Evolutionary conservation across 2,888 invertebrate genomes (phyloP).

Genomic region (Mesoligia furuncula): DNA sequence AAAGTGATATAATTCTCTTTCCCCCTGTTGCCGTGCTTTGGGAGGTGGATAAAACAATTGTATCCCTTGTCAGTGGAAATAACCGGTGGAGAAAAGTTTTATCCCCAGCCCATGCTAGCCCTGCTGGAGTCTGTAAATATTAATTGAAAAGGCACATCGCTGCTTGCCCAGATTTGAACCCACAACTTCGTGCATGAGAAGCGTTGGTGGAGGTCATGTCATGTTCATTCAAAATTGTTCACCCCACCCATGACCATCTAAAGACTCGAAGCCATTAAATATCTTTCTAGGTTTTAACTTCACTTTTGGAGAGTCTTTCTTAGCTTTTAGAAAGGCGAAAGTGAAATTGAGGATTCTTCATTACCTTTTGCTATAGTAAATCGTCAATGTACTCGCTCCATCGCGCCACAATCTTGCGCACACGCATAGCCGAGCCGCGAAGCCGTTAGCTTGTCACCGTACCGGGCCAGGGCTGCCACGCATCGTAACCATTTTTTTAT

Average conservation of each 20-base stretch:
- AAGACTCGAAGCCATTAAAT: background rate
- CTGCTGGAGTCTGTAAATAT: background rate
- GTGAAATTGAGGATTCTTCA: background rate
- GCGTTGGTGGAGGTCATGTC: background rate
- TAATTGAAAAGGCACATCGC: background rate
- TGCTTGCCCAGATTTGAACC: background rate
- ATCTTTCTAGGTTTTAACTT: background rate
- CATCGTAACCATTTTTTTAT: constrained; percentile 48
- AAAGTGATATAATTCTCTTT: no score
- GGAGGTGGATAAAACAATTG: no score
- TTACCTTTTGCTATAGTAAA: background rate
- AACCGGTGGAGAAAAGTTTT: no score
- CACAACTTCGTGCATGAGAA: background rate
- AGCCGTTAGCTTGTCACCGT: constrained; percentile 75
- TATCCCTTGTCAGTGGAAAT: no score
- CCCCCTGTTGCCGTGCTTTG: no score
- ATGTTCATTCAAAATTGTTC: background rate
- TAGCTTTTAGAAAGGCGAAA: background rate
- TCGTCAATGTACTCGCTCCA: constrained; percentile 68
- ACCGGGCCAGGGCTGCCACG: constrained; percentile 59
- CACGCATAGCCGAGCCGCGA: constrained; percentile 65
- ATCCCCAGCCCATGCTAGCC: no score
- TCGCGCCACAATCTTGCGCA: constrained; percentile 41
- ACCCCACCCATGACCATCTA: background rate
- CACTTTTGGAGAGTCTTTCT: background rate